Percentiles rank a stretch among this genome's conserved stretches.
These are phyloP conservation scores for Pogonognathellus flavescens DNA, from an alignment of 1,140 invertebrate genomes.

Conservation along the genomic window DNA sequence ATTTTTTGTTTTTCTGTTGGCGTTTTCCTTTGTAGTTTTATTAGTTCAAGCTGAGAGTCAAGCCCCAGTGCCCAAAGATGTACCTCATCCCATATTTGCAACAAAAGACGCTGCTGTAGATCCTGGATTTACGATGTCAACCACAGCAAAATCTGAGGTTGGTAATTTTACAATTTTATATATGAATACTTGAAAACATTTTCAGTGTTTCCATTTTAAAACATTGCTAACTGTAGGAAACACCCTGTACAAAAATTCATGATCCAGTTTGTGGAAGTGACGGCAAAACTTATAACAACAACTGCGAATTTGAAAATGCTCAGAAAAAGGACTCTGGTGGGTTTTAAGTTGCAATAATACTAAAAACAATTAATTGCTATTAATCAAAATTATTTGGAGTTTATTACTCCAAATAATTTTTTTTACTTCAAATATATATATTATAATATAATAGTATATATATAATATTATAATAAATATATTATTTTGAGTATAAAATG, in stretches of 20 bases:
- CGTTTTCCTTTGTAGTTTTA: not conserved
- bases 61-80: too few species aligned
- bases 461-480: not conserved
- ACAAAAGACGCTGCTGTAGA: not conserved
- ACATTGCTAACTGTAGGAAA: not conserved
- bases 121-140: constrained; percentile 7
- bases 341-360: too few species aligned
- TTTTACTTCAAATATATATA: too few species aligned
- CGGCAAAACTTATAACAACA: constrained; percentile 89
- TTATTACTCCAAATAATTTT: too few species aligned
- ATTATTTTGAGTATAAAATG: not conserved
- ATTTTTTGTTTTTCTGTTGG: not conserved
- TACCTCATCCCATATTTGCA: not conserved
- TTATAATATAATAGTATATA: too few species aligned
- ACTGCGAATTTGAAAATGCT: constrained; percentile 73
- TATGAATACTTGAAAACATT: not conserved
- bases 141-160: not conserved
- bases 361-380: too few species aligned
- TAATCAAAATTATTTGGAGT: not conserved
- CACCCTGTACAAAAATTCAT: constrained; percentile 84
- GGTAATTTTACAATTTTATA: not conserved
- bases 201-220: not conserved
- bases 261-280: constrained; percentile 93
- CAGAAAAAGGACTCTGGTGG: constrained; percentile 33
- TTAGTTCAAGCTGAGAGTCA: not conserved